phyloP scores from a whole-genome alignment of 2,797 vertebrate genomes.

The Acanthurus lineatus region DNA sequence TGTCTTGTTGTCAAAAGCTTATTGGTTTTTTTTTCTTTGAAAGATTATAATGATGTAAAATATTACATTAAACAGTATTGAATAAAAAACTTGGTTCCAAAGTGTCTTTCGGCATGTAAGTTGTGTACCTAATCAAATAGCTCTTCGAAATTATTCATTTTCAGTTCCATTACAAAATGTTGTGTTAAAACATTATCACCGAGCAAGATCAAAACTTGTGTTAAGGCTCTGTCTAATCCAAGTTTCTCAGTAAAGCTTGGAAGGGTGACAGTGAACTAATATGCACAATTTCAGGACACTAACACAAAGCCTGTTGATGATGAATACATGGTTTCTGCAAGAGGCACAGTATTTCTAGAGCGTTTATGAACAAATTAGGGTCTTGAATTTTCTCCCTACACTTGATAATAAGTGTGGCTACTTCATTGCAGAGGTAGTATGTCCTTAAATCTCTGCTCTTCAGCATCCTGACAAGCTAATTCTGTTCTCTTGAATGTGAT shows the following conservation, averaged over 20 bases:
- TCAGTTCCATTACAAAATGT: background rate
- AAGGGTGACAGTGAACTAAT: too few relatives aligned
- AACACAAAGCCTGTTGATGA: too few relatives aligned
- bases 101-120: slow-evolving; percentile 27
- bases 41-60: slow-evolving; percentile 62
- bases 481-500: background rate
- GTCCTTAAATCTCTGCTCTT: background rate
- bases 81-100: slow-evolving; percentile 79
- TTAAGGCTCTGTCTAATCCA: too few relatives aligned
- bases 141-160: background rate
- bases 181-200: too few relatives aligned
- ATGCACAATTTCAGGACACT: too few relatives aligned
- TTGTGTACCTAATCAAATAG: slow-evolving; percentile 10
- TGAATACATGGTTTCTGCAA: too few relatives aligned
- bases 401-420: background rate
- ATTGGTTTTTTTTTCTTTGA: slow-evolving; percentile 24
- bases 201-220: too few relatives aligned
- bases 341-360: background rate
- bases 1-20: slow-evolving; percentile 31
- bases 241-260: too few relatives aligned
- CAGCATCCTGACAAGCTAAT: background rate
- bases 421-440: too few relatives aligned
- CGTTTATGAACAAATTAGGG: background rate
- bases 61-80: slow-evolving; percentile 57
- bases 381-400: background rate